Evolutionary conservation across 2,888 invertebrate species (phyloP), one percentile per base, ranked within the genome.

Genomic region (Amiota communis): DNA sequence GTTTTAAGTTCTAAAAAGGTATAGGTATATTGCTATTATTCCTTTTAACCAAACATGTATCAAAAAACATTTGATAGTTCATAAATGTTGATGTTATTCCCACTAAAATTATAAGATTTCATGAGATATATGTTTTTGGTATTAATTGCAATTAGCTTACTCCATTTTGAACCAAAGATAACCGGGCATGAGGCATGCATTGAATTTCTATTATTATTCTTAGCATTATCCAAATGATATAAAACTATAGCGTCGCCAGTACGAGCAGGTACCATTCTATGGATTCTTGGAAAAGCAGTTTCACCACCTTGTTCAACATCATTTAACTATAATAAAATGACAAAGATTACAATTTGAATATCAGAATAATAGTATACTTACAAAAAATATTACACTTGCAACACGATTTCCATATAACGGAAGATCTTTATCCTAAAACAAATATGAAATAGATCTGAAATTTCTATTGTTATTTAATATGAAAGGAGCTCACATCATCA

Each of bases 141-240:
- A 53, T 15, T 53, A 1, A 53, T 15, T 53, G 53, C 36, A 36
- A 63, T 73, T 23, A 23, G n/a, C n/a, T 64, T 49, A 82, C 79
- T 77, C 81, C 78, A 81, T 67, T 75, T 71, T 71, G 81, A 73
- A 8, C 79, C 81, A 17, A 79, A 1, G 0, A 77, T 69, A 1
- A 77, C 75, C 3, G 80, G 79, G 17, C 78, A 82, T 9, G 75
- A 74, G 1, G 76, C 76, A 48, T 78, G 76, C 12, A 72, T 72
- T 0, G 74, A 8, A 0, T 73, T 36, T 2, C 63, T 36, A 3
- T 81, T 72, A 0, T 68, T 65, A 1, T 65, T 8, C 0, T 71
- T 69, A n/a, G 53, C 72, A 13, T 72, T 20, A 67, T 79, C 70
- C 17, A 74, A 64, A 68, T 80, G 79, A 10, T 20, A 20, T 79